Conservation (phyloP, 35 echinoderm and acorn worm species). For the Ptychodera flava region DNA sequence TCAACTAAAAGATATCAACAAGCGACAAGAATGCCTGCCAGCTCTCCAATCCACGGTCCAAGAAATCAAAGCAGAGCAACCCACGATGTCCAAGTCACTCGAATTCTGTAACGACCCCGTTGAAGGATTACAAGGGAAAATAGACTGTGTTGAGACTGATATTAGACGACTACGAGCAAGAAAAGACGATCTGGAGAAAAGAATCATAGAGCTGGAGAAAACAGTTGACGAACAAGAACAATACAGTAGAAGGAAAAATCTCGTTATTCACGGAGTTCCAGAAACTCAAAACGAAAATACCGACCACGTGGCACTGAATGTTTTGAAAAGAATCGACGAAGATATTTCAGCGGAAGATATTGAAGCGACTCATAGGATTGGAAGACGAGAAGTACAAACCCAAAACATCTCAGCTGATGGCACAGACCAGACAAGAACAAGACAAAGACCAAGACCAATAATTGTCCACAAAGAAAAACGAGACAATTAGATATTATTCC, state of each 20-base stretch:
- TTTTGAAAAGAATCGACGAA: slow-evolving; percentile 1
- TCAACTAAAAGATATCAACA: too few species aligned
- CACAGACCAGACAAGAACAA: too few species aligned
- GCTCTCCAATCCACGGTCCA: too few species aligned
- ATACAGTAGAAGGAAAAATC: slow-evolving; percentile 29
- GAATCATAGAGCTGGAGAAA: slow-evolving; percentile 7
- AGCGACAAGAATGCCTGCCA: too few species aligned
- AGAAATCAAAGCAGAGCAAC: too few species aligned
- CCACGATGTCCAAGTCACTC: too few species aligned
- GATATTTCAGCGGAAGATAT: slow-evolving; percentile 16
- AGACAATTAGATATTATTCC: too few species aligned
- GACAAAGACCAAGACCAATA: too few species aligned
- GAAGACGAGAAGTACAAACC: not conserved
- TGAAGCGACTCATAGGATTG: slow-evolving; percentile 28
- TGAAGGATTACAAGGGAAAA: too few species aligned
- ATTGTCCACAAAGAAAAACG: too few species aligned
- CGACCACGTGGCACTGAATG: not conserved
- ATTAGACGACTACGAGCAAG: not conserved
- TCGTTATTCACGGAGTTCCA: slow-evolving; percentile 29
- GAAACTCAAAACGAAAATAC: slow-evolving; percentile 30
- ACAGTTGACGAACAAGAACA: slow-evolving; percentile 41
- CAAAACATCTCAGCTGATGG: too few species aligned
- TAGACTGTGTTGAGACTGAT: not conserved
- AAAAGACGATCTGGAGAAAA: not conserved
- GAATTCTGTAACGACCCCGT: too few species aligned